Conservation (phyloP, 2,113 vertebrate genomes). For the Silurus glanis region DNA sequence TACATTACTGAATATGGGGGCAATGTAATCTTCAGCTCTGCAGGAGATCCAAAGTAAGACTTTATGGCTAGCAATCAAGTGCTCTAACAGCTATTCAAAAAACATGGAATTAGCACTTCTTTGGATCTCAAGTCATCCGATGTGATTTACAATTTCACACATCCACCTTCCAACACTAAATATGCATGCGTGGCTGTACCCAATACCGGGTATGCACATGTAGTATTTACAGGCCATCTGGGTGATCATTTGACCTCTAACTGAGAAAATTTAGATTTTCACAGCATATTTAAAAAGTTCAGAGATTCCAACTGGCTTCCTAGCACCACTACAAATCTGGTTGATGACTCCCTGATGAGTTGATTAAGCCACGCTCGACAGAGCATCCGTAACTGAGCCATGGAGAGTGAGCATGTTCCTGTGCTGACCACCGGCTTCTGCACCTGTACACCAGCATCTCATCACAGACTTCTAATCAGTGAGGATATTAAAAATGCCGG, state of each 20-base stretch:
- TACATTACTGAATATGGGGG: background rate
- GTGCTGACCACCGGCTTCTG: conserved; percentile 38
- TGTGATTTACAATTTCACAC: conserved; percentile 5
- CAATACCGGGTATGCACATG: conserved; percentile 23
- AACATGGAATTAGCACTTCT: background rate
- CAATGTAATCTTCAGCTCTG: conserved; percentile 1
- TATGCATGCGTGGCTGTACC: conserved; percentile 16
- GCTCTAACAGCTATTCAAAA: background rate
- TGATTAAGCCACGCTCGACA: conserved; percentile 27
- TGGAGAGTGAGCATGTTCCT: conserved; percentile 26
- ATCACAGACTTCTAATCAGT: conserved; percentile 55
- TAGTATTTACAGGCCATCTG: conserved; percentile 27
- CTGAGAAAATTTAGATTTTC: conserved; percentile 47
- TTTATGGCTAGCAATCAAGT: conserved; percentile 19
- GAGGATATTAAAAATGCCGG: conserved; percentile 52
- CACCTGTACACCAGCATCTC: conserved; percentile 42
- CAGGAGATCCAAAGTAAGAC: background rate
- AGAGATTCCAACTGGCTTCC: conserved; percentile 42
- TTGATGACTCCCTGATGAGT: conserved; percentile 36
- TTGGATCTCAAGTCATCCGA: background rate
- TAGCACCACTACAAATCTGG: conserved; percentile 38
- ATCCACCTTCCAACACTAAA: conserved; percentile 26
- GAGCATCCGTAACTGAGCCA: conserved; percentile 39
- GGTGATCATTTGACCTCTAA: conserved; percentile 19
- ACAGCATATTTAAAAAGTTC: conserved; percentile 43